Base-by-base conservation (phyloP, 2,888 invertebrate species). In the Agrochola lychnidis region DNA sequence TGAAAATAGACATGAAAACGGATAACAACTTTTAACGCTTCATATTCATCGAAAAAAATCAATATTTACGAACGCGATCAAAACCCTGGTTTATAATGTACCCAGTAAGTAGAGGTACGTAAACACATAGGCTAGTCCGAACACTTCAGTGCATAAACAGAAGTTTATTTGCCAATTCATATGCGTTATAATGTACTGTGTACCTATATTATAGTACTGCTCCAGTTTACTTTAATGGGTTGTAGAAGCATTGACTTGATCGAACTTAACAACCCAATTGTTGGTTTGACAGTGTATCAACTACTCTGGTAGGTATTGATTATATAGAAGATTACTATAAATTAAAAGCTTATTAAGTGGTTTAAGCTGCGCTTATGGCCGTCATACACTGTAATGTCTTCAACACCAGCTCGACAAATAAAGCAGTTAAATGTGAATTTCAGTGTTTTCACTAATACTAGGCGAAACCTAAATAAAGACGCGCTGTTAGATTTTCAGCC, bases 111-210 rank as follows among this genome's bases (percentile, higher is more conserved):
- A 10, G 22, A 45, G 12, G 0, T 56, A 42, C 7, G 14, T 48
- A 10, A 48, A 66, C 56, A n/a, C n/a, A n/a, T 45, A 51, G n/a
- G 4, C n/a, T 73, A 56, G 14, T 16, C 16, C 12, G 22, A 51
- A 57, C 42, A 79, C 36, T 22, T 19, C 51, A n/a, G 42, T 74
- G 57, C 62, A 74, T 63, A 81, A 25, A 80, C 66, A 67, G 51
- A 42, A 9, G 12, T 36, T 57, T 67, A 56, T 75, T 68, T 75
- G 62, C 51, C 25, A 42, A 62, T 67, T 30, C 19, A 56, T 62
- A 61, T 72, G 53, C 16, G 62, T 16, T 62, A 22, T 22, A 22
- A 25, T 14, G 45, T 14, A 40, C 25, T 14, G 16, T 64, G 56
- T 48, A 42, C 3, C 30, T 25, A 68, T 2, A 36, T 42, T 42